Evolutionary conservation across 2,797 vertebrate species (phyloP), one percentile per base, ranked within the genome.

Genomic region (Dipus sagitta): DNA sequence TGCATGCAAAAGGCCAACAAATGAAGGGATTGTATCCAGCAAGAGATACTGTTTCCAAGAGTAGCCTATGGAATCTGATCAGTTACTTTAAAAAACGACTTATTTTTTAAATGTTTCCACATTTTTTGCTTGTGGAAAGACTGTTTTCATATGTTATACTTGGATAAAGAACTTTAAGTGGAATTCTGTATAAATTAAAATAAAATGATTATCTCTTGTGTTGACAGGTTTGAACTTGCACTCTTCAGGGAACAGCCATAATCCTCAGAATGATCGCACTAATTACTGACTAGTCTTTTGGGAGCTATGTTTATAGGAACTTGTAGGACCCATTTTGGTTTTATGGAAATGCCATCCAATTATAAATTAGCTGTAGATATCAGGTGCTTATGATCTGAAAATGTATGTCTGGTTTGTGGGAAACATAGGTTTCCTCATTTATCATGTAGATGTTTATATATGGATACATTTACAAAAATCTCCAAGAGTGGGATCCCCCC

Each of bases 1-100:
- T 98, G 98, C 98, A 98, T 98, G 98, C 98, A 98, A 97, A 98
- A 98, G 97, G 98, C 97, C 97, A 97, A 97, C 96, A 92, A 93
- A 85, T 47, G 96, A 95, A 94, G 86, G 97, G 97, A 98, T 98
- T 98, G 97, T 98, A 94, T 97, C 96, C 96, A 80, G 96, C 42
- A 92, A 88, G 97, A 97, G 97, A 97, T 96, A 97, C 97, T 98
- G 95, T 86, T 95, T 86, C 96, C 96, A 91, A 96, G 97, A 97
- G 95, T 90, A 96, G 97, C 96, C 94, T 91, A 74, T 0, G 93
- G 98, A 98, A 98, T 95, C 96, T 95, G 96, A 96, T 76, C 95
- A 52, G 95, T 96, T 97, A 95, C 86, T 60, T 98, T 96, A 93
- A 95, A 79, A 92, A 86, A 96, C 21, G 95, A 96, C 97, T 97